Base-by-base conservation (phyloP, 2,888 invertebrate species). In the Orthonevra nobilis region DNA sequence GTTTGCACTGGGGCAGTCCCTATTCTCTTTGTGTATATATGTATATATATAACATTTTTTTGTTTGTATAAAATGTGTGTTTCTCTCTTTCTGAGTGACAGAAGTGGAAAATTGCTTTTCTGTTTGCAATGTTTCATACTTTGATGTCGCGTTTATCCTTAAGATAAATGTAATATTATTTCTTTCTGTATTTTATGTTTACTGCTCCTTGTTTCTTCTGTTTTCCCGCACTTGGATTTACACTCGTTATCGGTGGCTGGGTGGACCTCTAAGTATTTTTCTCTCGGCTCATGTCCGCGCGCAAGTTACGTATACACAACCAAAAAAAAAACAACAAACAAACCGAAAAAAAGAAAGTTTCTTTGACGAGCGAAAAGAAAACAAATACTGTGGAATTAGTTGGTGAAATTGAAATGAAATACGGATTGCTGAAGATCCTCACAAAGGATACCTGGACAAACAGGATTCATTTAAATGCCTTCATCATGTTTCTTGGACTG, bases 101-200 rank as follows among this genome's bases (percentile, higher is more conserved):
- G 70, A 70, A 77, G 64, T 70, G 70, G 77, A 77, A 77, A 70
- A 77, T 77, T 77, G 70, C 75, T 75, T 75, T 75, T 70, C 70
- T 70, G 63, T 75, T 75, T 75, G 70, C 52, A 52, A 64, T 77
- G 70, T 58, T 52, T 77, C 70, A 77, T 54, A 70, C 77, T 77
- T 70, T 77, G 77, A 77, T 70, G 77, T 77, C 52, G 38, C 58
- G 58, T 58, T 77, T 77, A 46, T 77, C 77, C 64, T 58, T 64
- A 70, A 70, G 58, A 77, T 64, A 70, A 77, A 70, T 70, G 52
- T 77, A 70, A 56, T 70, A 58, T 70, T 32, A n/a, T 52, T 44
- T 42, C 30, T 34, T 28, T 30, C 20, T 5, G 17, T 32, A 19
- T 36, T 38, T 32, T 23, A 15, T 23, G 3, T 4, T 23, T 23